These are phyloP conservation scores for Erannis defoliaria DNA, from an alignment of 2,888 invertebrate genomes.

Conservation along the genomic window DNA sequence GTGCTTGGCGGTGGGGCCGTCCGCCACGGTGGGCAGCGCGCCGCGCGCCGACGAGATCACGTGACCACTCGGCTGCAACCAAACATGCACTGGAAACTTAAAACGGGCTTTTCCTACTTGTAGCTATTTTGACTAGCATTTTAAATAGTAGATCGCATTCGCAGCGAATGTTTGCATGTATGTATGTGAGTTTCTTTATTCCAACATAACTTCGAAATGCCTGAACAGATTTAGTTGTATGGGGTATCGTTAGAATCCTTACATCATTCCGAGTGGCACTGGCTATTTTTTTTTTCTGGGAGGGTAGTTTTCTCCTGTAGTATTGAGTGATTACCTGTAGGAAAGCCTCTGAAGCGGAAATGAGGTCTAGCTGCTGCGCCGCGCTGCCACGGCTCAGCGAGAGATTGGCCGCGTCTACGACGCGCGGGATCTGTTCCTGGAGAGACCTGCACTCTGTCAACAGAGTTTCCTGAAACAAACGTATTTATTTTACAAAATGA, in stretches of 20 bases:
- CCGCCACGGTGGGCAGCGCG: slow-evolving; percentile 93
- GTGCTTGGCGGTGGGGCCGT: slow-evolving; percentile 92
- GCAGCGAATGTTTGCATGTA: too few relatives aligned
- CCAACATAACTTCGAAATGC: too few relatives aligned
- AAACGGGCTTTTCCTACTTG: too few relatives aligned
- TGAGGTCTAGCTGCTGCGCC: slow-evolving; percentile 92
- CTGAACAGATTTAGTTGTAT: too few relatives aligned
- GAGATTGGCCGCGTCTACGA: slow-evolving; percentile 92
- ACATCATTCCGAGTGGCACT: too few relatives aligned
- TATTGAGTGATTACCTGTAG: slow-evolving; percentile 90
- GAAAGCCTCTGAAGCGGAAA: slow-evolving; percentile 94
- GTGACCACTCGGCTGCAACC: slow-evolving; percentile 87
- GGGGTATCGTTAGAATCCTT: too few relatives aligned
- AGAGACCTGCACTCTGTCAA: slow-evolving; percentile 91
- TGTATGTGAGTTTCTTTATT: too few relatives aligned
- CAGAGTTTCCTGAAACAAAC: slow-evolving; percentile 88
- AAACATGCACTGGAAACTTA: background rate
- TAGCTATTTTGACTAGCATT: too few relatives aligned
- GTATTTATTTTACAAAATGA: background rate
- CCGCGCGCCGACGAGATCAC: slow-evolving; percentile 92
- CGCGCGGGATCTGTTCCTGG: slow-evolving; percentile 92
- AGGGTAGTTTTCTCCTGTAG: too few relatives aligned
- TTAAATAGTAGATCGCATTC: too few relatives aligned
- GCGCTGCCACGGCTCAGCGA: slow-evolving; percentile 90
- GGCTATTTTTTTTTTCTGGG: too few relatives aligned